Base-by-base conservation (phyloP, 1,140 invertebrate species). In the Eumaeus atala region DNA sequence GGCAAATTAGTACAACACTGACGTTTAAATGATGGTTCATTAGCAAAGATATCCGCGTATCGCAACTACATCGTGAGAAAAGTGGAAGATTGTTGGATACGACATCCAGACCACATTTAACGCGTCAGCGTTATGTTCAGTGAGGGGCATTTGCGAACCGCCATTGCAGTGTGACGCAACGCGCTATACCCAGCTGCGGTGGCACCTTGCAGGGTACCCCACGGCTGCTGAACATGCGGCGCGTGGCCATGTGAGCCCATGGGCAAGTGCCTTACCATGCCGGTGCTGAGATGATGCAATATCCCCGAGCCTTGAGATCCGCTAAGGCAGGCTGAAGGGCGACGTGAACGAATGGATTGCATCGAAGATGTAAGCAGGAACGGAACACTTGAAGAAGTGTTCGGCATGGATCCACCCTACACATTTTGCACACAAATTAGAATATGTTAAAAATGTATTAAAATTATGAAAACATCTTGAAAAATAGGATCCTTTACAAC, bases 381-480 rank as follows among this genome's bases (percentile, higher is more conserved):
- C 12, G 94, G 94, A 28, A 95, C 94, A 76, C 94, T 95, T 79
- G 93, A 95, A 71, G 94, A 95, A 21, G 94, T 95, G 75, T 95
- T 95, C 64, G 95, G 94, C 92, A 96, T 94, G 50, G 93, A 94
- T 61, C 93, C 93, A 70, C 93, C 93, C 94, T 95, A 89, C 11
- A 72, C 50, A 62, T 28, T 28, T 28, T 28, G 47, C 48, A 36
- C 36, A 49, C 16, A 14, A 21, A 16, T 44, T 44, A 44, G 40
- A 37, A 37, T 37, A 62, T 34, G 51, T 16, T 16, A 3, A 28
- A 28, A 28, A 28, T 28, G 21, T 28, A 28, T 28, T 3, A 6
- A 28, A 6, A 28, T 28, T 3, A 28, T 28, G 2, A 28, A 28
- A 28, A 6, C 6, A 28, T 28, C n/a, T n/a, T n/a, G 6, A 28